Evolutionary conservation across 2,888 invertebrate species (phyloP).

Genomic region (Lymantria monacha): DNA sequence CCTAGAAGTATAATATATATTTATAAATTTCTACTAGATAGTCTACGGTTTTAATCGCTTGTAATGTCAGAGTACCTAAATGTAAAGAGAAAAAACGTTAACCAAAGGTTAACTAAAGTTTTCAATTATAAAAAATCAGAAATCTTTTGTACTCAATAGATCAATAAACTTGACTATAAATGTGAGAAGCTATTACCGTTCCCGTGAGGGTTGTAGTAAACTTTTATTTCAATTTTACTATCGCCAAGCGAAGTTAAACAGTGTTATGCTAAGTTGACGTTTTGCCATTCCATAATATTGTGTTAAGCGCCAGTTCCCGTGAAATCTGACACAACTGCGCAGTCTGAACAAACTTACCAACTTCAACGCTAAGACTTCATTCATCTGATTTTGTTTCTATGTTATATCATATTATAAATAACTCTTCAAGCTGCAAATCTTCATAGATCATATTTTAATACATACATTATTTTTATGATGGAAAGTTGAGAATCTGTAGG

Average conservation of each 20-base stretch:
- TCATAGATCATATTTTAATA: too few relatives aligned
- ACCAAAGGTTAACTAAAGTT: too few relatives aligned
- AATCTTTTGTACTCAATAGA: background rate
- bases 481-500: too few relatives aligned
- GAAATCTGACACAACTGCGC: slow-evolving; percentile 65
- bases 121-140: background rate
- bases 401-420: slow-evolving; percentile 1
- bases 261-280: slow-evolving; percentile 68
- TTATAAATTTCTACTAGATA: too few relatives aligned
- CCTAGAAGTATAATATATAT: too few relatives aligned
- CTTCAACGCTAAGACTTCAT: slow-evolving; percentile 48
- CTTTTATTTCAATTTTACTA: slow-evolving; percentile 45
- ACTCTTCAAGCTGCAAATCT: too few relatives aligned
- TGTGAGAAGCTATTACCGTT: background rate
- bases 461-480: too few relatives aligned
- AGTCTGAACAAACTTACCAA: slow-evolving; percentile 62
- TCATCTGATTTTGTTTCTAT: slow-evolving; percentile 36
- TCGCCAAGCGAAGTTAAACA: slow-evolving; percentile 54
- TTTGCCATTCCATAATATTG: slow-evolving; percentile 68
- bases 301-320: slow-evolving; percentile 61
- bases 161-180: background rate
- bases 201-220: slow-evolving; percentile 10
- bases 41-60: too few relatives aligned
- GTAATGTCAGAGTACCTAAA: too few relatives aligned
- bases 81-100: too few relatives aligned